Evolutionary conservation across 2,888 invertebrate species (phyloP), one percentile per base, ranked within the genome.

Genomic region (Pharmacophagus antenor): DNA sequence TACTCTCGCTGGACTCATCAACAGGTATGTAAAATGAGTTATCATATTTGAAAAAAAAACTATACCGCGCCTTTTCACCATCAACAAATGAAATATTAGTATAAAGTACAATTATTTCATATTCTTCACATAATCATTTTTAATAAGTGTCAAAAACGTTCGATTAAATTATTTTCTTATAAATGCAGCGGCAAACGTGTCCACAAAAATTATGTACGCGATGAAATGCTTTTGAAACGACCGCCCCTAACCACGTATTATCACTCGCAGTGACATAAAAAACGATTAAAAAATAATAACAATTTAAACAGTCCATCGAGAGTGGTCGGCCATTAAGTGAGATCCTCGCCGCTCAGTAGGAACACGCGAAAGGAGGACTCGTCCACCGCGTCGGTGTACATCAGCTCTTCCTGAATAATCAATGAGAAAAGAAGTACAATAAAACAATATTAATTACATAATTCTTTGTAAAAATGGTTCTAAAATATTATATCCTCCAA

Each of bases 281-380:
- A 47, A 42, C n/a, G n/a, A n/a, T n/a, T n/a, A n/a, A 44, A 20
- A 17, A 46, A 46, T 50, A 58, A 27, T 44, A 58, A 58, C 58
- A 63, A 65, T 66, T 60, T 58, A 23, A 60, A 61, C 59, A 60
- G 42, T 58, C 47, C 47, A 21, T 20, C 17, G 37, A 22, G 25
- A 42, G n/a, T n/a, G 27, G 17, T 22, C 15, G 22, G 8, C 8
- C 48, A 7, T 60, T 65, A 67, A 12, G 62, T 54, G 23, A 74
- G 70, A 50, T 87, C 85, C 63, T 88, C 88, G 2, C 85, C 85
- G 66, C 82, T 88, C 64, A 89, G 70, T 22, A 89, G 76, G 49
- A 91, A 82, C 61, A 90, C 87, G 37, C 89, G 77, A 70, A 89
- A 88, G 2, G 87, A 79, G 22, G 88, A 80, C 64, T 89, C 90